Evolutionary conservation across 1,140 invertebrate genomes (phyloP), one percentile per base, ranked within the genome.

Genomic region (Paraescarpia echinospica): DNA sequence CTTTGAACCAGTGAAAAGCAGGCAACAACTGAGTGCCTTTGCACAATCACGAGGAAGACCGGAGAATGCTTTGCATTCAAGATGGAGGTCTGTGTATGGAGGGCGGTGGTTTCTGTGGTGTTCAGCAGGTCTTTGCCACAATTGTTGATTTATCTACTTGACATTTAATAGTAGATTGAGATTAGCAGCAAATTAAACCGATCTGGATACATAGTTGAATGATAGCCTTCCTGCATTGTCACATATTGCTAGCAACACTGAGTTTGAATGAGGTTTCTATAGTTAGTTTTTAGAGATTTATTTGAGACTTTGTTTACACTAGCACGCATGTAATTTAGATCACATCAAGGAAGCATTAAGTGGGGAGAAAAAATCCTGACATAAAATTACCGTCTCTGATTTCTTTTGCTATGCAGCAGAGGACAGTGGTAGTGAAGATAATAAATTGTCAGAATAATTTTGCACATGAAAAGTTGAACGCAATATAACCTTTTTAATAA

Each of bases 91-190:
- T 77, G 59, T 27, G 59, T 77, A 18, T 51, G 22, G 18, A 27
- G 59, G 59, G 59, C 59, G 59, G 8, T 77, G 59, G 1, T 77
- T 41, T 41, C 4, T 41, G 12, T 41, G 41, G 41, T 41, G 41
- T 41, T 77, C 4, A 31, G 12, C 59, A 77, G 59, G 59, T 77
- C 59, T 77, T 77, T 12, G 59, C 12, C 59, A 77, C 27, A 18
- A 77, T 77, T 77, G 59, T 77, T 77, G 59, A 77, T 77, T 77
- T 77, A 77, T 77, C 59, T 77, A 31, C 59, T 77, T 77, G 59
- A 77, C 59, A 77, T 77, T 77, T 77, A 77, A 77, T 18, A 77
- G 59, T 77, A 77, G 59, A 77, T 77, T 77, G 59, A 77, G 59
- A 77, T 77, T 77, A 77, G 59, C 59, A 22, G 59, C 59, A 77